Conservation (phyloP, 2,888 invertebrate species). For the Oscheius onirici region DNA sequence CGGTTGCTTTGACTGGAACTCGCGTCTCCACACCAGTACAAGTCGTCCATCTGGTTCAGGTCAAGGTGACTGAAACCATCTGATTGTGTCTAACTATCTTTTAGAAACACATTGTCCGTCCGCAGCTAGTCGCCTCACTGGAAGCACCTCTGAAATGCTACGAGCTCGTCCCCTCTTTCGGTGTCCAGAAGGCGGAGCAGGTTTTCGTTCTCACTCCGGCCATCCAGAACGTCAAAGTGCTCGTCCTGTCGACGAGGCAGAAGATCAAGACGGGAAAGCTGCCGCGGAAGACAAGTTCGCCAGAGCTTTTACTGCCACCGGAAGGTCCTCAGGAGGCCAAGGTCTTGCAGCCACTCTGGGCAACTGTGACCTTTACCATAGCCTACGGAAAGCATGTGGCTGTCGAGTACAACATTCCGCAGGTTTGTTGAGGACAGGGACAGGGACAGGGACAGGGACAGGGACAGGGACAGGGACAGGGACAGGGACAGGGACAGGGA, state of each 20-base stretch:
- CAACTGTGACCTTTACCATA: conserved; percentile 26
- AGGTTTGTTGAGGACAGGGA: too few relatives aligned
- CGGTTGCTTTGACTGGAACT: neutral
- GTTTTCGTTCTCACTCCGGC: conserved; percentile 9
- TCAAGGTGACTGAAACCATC: neutral
- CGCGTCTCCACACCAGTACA: conserved; percentile 17
- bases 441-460: too few relatives aligned
- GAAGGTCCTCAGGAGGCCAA: conserved; percentile 20
- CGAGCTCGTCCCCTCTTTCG: conserved; percentile 15
- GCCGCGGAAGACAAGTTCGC: neutral
- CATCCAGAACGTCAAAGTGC: conserved; percentile 9
- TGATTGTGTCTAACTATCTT: too few relatives aligned
- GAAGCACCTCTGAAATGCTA: conserved; percentile 8
- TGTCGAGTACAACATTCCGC: conserved; percentile 33
- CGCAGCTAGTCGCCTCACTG: conserved; percentile 7
- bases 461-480: too few relatives aligned
- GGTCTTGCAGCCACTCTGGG: conserved; percentile 34
- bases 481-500: too few relatives aligned
- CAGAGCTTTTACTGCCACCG: conserved; percentile 33
- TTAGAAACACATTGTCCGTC: conserved; percentile 1
- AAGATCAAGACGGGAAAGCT: conserved; percentile 18
- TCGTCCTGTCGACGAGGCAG: conserved; percentile 31
- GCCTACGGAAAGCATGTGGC: conserved; percentile 37
- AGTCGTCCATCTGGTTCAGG: conserved; percentile 12
- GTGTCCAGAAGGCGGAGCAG: neutral